These are phyloP conservation scores for Sinosuthora webbiana DNA, from an alignment of 2,113 vertebrate genomes.

Conservation along the genomic window DNA sequence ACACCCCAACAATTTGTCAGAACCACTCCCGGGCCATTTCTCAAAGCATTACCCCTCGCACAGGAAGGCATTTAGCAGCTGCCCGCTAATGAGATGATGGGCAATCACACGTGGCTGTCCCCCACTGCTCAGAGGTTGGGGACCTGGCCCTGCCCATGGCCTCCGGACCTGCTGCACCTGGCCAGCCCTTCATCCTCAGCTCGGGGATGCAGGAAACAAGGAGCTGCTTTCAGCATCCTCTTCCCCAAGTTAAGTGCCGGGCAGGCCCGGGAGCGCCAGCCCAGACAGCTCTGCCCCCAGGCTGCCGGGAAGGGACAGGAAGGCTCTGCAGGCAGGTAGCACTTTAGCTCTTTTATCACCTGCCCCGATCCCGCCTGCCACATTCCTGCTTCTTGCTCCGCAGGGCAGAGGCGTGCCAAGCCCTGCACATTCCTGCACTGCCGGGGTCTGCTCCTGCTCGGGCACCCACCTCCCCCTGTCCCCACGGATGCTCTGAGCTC, in stretches of 20 bases:
- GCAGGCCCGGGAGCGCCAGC: background rate
- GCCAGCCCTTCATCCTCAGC: background rate
- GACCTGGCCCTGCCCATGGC: background rate
- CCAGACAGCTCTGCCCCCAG: conserved; percentile 26
- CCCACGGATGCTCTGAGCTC: background rate
- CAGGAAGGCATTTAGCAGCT: background rate
- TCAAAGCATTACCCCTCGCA: background rate
- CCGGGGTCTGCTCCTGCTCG: background rate
- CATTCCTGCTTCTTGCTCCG: conserved; percentile 42
- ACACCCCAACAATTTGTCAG: conserved; percentile 63
- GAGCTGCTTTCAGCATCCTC: background rate
- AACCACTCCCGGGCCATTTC: background rate
- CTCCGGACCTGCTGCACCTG: background rate
- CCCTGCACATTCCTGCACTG: background rate
- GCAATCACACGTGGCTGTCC: background rate
- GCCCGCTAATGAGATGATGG: background rate
- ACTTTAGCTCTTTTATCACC: conserved; percentile 53
- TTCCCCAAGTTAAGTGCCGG: background rate
- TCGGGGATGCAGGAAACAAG: background rate
- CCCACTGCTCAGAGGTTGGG: rapidly evolving
- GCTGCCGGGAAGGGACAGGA: conserved; percentile 13
- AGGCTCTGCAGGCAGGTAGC: conserved; percentile 33
- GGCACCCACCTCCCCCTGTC: background rate
- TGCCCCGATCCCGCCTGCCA: background rate
- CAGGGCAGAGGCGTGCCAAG: conserved; percentile 40